A percentile compares a stretch with the other conserved stretches of the same genome.
Conservation (phyloP, 1,140 invertebrate species). For the Zelostemma sp. region DNA sequence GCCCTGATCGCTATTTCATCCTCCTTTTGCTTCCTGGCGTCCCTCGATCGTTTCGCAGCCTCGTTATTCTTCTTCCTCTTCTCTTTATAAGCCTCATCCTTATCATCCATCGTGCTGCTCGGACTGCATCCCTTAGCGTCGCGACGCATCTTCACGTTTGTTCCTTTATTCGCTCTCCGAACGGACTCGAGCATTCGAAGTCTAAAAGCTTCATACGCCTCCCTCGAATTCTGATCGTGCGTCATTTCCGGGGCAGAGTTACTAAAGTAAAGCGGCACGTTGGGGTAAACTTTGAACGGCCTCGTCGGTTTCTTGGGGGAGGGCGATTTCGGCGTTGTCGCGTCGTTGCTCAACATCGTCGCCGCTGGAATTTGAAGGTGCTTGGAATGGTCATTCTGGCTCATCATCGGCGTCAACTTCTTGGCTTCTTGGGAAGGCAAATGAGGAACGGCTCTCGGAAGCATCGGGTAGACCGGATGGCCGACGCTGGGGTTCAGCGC, state of each 20-base stretch:
- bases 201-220: conserved; percentile 78
- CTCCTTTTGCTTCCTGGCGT: conserved; percentile 90
- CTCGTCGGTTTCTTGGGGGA: conserved; percentile 66
- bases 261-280: conserved; percentile 74
- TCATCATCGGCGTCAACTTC: too few relatives aligned
- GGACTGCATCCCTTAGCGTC: conserved; percentile 50
- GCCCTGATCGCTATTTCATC: conserved; percentile 92
- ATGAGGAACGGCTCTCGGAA: neutral
- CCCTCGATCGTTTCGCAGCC: conserved; percentile 94
- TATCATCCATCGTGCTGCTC: conserved; percentile 68
- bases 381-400: neutral
- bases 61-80: conserved; percentile 93
- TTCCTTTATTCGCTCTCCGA: conserved; percentile 73
- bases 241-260: conserved; percentile 68
- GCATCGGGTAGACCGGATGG: neutral
- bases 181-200: conserved; percentile 77
- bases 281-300: conserved; percentile 81
- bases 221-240: conserved; percentile 70
- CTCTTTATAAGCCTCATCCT: conserved; percentile 89
- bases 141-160: conserved; percentile 78
- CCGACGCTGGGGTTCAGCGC: conserved; percentile 6
- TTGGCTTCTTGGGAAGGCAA: neutral
- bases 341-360: neutral
- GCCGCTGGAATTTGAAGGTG: neutral
- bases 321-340: conserved; percentile 4